phyloP scores from a whole-genome alignment of 2,113 vertebrate species.

The Protomyctophum bolini region DNA sequence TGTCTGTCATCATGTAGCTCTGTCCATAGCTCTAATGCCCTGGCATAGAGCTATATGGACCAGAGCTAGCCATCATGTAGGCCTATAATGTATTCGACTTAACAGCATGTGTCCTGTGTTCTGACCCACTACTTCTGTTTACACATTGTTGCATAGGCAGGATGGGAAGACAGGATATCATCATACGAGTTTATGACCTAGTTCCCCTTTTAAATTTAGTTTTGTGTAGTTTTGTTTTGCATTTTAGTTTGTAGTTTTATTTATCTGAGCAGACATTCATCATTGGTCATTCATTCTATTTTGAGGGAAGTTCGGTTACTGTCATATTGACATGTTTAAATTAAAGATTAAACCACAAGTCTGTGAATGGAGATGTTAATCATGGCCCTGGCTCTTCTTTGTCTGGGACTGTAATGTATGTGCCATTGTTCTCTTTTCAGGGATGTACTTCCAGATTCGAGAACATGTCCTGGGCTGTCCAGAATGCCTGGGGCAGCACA shows the following conservation, averaged over 20 bases:
- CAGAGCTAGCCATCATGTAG: too few species aligned
- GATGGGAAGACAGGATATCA: too few species aligned
- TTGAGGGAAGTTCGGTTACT: neutral
- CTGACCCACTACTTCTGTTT: too few species aligned
- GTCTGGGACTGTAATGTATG: constrained; percentile 11
- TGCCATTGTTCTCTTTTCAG: constrained; percentile 53
- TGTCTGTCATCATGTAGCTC: neutral
- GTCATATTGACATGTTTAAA: constrained; percentile 2
- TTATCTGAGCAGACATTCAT: too few species aligned
- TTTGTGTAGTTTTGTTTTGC: too few species aligned
- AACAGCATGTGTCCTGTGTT: too few species aligned
- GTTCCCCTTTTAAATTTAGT: too few species aligned
- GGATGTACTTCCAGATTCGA: constrained; percentile 82
- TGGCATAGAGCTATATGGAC: too few species aligned
- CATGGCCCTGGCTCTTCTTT: neutral
- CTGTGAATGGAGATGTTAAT: neutral
- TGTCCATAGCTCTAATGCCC: too few species aligned
- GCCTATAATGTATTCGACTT: too few species aligned
- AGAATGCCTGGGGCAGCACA: constrained; percentile 67
- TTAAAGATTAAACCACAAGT: neutral
- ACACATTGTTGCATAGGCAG: too few species aligned
- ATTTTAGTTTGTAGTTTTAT: neutral
- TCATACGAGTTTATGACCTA: too few species aligned
- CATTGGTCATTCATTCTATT: neutral
- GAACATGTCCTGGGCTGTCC: constrained; percentile 79